Conservation (phyloP, 2,113 vertebrate genomes). For the Phalacrocorax brasilianus region DNA sequence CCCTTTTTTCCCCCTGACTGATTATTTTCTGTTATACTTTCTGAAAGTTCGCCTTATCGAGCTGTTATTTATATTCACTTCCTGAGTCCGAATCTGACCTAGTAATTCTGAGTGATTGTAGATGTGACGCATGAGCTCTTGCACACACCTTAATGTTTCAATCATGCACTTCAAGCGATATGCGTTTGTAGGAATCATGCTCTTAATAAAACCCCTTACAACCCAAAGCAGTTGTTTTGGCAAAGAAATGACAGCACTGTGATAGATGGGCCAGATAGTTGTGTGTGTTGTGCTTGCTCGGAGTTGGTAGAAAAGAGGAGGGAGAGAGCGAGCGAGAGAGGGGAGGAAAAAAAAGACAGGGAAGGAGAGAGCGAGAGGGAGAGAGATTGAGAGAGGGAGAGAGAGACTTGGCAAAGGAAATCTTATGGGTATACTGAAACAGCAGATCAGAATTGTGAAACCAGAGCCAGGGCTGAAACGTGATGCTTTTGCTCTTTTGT, state of each 20-base stretch:
- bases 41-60: conserved; percentile 41
- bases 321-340: conserved; percentile 48
- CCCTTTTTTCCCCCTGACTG: background rate
- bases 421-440: conserved; percentile 72
- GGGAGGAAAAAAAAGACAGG: conserved; percentile 40
- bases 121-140: conserved; percentile 62
- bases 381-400: conserved; percentile 41
- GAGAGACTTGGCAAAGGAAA: conserved; percentile 72
- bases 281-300: conserved; percentile 65
- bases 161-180: conserved; percentile 44
- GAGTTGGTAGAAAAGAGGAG: conserved; percentile 65
- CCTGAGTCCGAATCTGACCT: conserved; percentile 55
- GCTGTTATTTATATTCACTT: conserved; percentile 71
- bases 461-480: conserved; percentile 78
- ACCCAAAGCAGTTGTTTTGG: conserved; percentile 64
- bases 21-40: conserved; percentile 33
- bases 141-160: conserved; percentile 55
- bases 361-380: conserved; percentile 54
- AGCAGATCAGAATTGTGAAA: conserved; percentile 77
- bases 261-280: conserved; percentile 69
- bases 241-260: conserved; percentile 50
- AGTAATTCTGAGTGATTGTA: conserved; percentile 61
- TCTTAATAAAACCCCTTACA: conserved; percentile 62
- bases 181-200: conserved; percentile 52
- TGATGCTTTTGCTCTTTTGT: conserved; percentile 73